Percentiles rank a stretch among this genome's conserved stretches.
Conservation (phyloP, 2,113 vertebrate genomes). For the Gymnorhina tibicen region DNA sequence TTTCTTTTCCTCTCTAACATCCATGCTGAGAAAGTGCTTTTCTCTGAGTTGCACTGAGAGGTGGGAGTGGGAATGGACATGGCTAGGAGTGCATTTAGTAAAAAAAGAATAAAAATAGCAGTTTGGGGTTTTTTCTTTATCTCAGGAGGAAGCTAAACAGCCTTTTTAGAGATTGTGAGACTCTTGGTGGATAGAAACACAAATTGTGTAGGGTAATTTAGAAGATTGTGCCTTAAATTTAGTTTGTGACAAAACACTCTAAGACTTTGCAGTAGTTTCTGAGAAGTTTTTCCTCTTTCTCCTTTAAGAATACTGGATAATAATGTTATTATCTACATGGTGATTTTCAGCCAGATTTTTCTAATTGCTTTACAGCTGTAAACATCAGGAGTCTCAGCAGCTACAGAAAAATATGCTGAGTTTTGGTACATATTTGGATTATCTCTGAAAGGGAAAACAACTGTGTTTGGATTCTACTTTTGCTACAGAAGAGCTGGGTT, state of each 20-base stretch:
- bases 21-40: background rate
- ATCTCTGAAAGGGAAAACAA: background rate
- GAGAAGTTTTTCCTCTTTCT: background rate
- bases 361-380: slow-evolving; percentile 15
- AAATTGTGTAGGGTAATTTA: background rate
- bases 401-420: background rate
- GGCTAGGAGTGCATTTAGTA: background rate
- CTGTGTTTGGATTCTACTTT: background rate
- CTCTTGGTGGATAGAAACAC: background rate
- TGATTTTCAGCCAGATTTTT: background rate
- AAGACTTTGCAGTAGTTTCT: background rate
- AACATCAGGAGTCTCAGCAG: slow-evolving; percentile 6
- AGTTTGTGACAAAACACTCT: background rate
- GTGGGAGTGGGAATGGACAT: background rate
- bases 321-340: background rate
- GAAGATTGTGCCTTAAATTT: slow-evolving; percentile 6
- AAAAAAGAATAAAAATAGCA: background rate
- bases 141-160: slow-evolving; percentile 1
- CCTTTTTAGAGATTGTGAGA: background rate
- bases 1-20: background rate
- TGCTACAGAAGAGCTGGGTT: background rate
- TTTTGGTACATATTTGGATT: background rate
- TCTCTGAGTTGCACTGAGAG: background rate
- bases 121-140: background rate
- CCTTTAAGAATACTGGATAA: background rate